Evolutionary conservation across 2,888 invertebrate genomes (phyloP).

Genomic region (Hirtodrosophila duncani): DNA sequence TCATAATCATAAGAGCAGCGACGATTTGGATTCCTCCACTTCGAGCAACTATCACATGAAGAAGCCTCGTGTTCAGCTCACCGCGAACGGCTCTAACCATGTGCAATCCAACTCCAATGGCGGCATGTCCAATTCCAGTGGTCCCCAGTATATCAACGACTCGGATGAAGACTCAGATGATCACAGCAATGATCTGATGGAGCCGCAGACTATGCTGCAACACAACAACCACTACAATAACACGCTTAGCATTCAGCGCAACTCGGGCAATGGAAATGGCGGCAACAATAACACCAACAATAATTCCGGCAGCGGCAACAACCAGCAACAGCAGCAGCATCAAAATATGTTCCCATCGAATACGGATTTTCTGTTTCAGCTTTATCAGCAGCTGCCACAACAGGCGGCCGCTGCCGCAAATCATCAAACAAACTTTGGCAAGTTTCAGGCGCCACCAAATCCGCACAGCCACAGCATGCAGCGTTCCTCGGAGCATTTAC

Average conservation of each 20-base stretch:
- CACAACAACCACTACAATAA: conserved; percentile 58
- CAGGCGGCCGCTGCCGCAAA: conserved; percentile 46
- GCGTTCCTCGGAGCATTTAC: conserved; percentile 76
- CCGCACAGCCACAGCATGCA: conserved; percentile 52
- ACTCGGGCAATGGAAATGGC: conserved; percentile 19
- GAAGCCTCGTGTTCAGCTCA: conserved; percentile 73
- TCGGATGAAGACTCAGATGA: conserved; percentile 75
- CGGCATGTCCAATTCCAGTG: conserved; percentile 28
- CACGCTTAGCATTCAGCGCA: conserved; percentile 39
- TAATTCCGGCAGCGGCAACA: conserved; percentile 42
- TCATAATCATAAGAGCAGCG: conserved; percentile 49
- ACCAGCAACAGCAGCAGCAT: conserved; percentile 47
- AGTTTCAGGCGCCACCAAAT: conserved; percentile 70
- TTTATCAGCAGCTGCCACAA: conserved; percentile 76
- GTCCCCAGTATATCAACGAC: conserved; percentile 55
- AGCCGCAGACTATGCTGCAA: conserved; percentile 56
- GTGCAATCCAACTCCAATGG: conserved; percentile 42
- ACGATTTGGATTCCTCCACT: conserved; percentile 66
- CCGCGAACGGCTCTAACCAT: conserved; percentile 32
- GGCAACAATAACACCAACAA: conserved; percentile 40
- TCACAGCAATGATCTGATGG: conserved; percentile 62
- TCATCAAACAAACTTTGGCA: conserved; percentile 64
- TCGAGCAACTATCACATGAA: conserved; percentile 71
- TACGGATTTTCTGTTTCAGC: conserved; percentile 76
- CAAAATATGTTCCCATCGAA: conserved; percentile 72